These are phyloP conservation scores for Carcinoscorpius rotundicauda DNA, from an alignment of 1,140 invertebrate genomes.

Conservation along the genomic window DNA sequence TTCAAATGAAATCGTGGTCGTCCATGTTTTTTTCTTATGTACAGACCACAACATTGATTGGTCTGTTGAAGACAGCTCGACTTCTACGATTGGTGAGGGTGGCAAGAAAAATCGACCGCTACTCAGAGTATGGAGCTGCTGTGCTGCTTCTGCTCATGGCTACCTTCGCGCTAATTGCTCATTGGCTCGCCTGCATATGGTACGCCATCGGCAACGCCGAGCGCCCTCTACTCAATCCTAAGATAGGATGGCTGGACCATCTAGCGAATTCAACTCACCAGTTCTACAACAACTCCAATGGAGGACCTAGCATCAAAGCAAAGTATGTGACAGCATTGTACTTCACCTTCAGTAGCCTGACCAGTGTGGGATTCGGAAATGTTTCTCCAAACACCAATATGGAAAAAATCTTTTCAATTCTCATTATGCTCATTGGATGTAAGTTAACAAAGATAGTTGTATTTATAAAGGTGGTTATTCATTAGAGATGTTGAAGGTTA, in stretches of 20 bases:
- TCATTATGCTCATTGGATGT: conserved; percentile 91
- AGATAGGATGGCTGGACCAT: conserved; percentile 85
- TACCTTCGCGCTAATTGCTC: conserved; percentile 93
- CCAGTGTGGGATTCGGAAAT: conserved; percentile 97
- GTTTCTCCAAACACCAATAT: conserved; percentile 91
- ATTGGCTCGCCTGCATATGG: conserved; percentile 98
- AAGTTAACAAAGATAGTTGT: conserved; percentile 39
- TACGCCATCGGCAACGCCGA: conserved; percentile 96
- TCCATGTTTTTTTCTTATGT: conserved; percentile 18
- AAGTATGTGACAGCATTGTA: conserved; percentile 67
- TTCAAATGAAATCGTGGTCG: too few species aligned
- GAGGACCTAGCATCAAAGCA: conserved; percentile 61
- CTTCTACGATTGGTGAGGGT: conserved; percentile 87
- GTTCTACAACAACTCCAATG: conserved; percentile 60
- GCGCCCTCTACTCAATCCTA: conserved; percentile 52
- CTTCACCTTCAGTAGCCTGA: conserved; percentile 95
- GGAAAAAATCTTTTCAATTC: conserved; percentile 89
- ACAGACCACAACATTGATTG: conserved; percentile 96
- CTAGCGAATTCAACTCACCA: conserved; percentile 79
- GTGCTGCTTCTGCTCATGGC: conserved; percentile 93
- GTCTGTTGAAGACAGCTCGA: conserved; percentile 90
- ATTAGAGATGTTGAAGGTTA: too few species aligned
- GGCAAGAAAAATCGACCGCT: conserved; percentile 92
- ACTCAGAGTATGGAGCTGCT: conserved; percentile 96
- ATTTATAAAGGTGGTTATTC: too few species aligned